These are phyloP conservation scores for Eurystomus glaucurus DNA, from an alignment of 2,797 vertebrate genomes.

Conservation along the genomic window DNA sequence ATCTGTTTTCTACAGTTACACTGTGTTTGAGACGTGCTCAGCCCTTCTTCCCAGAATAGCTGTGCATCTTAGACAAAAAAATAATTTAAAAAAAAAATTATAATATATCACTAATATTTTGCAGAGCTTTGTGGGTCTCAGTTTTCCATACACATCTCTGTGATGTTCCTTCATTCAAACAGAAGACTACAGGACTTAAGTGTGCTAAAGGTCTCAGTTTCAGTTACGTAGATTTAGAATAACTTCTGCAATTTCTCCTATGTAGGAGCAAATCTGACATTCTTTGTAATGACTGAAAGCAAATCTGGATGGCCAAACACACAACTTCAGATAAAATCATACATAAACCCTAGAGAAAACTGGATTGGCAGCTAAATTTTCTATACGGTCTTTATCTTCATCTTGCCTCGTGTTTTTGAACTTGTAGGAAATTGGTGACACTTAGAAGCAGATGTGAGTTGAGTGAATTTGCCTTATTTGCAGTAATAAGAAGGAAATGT, in stretches of 20 bases:
- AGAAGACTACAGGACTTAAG: background rate
- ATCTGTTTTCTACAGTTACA: constrained; percentile 9
- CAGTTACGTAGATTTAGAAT: background rate
- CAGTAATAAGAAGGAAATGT: constrained; percentile 22
- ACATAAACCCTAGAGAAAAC: constrained; percentile 7
- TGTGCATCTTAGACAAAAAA: background rate
- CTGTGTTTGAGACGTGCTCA: background rate
- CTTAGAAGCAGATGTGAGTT: constrained; percentile 61
- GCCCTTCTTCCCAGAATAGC: background rate
- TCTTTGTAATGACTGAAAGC: constrained; percentile 11
- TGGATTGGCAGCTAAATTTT: constrained; percentile 29
- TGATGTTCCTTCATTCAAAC: background rate
- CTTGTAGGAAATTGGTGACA: constrained; percentile 63
- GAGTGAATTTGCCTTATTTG: constrained; percentile 30
- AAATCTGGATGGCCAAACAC: constrained; percentile 4
- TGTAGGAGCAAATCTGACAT: background rate
- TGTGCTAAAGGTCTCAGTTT: background rate
- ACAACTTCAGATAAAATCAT: constrained; percentile 40
- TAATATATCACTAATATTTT: background rate
- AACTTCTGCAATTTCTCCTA: background rate
- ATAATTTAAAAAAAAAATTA: background rate
- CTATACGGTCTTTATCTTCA: constrained; percentile 37
- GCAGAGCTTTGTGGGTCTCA: background rate
- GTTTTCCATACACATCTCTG: background rate
- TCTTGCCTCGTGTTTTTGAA: constrained; percentile 50